Percentiles rank a stretch among this genome's conserved stretches.
Conservation (phyloP, 2,888 invertebrate species). For the Hermaeophaga mercurialis region DNA sequence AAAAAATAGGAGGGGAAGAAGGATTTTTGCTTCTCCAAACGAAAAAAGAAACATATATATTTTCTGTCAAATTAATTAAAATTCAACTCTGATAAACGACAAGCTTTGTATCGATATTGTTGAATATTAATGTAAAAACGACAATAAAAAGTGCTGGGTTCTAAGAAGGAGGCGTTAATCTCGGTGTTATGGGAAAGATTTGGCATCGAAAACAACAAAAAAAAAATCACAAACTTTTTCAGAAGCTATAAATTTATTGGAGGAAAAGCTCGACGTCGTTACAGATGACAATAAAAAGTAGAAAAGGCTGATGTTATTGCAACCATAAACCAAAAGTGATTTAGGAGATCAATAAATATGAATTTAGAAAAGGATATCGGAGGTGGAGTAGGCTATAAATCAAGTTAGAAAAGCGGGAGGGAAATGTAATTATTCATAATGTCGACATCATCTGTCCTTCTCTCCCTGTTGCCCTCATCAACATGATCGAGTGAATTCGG, state of each 20-base stretch:
- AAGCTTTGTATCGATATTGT: too few relatives aligned
- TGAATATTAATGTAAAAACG: too few relatives aligned
- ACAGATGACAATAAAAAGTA: constrained; percentile 34
- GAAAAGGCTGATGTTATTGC: constrained; percentile 31
- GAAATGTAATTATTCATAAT: constrained; percentile 38
- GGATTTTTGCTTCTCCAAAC: too few relatives aligned
- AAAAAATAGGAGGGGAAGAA: too few relatives aligned
- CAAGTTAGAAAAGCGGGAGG: constrained; percentile 34
- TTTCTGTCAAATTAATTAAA: too few relatives aligned
- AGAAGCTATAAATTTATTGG: constrained; percentile 18
- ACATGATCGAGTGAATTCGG: constrained; percentile 12
- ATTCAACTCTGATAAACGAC: too few relatives aligned
- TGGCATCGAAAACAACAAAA: constrained; percentile 3
- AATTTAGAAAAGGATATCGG: constrained; percentile 35
- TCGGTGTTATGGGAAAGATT: too few relatives aligned
- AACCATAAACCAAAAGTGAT: constrained; percentile 35
- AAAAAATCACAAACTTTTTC: constrained; percentile 7
- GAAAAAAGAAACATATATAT: too few relatives aligned
- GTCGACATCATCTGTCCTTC: constrained; percentile 25
- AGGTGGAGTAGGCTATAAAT: constrained; percentile 31
- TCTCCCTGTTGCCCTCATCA: neutral
- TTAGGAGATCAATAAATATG: constrained; percentile 36
- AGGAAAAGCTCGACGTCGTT: constrained; percentile 22
- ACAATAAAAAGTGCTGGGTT: too few relatives aligned
- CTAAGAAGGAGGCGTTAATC: too few relatives aligned